A percentile compares a stretch with the other conserved stretches of the same genome.
These are phyloP conservation scores for Lepidocyrtinus sp. DNA, from an alignment of 2,888 invertebrate genomes.

Conservation along the genomic window DNA sequence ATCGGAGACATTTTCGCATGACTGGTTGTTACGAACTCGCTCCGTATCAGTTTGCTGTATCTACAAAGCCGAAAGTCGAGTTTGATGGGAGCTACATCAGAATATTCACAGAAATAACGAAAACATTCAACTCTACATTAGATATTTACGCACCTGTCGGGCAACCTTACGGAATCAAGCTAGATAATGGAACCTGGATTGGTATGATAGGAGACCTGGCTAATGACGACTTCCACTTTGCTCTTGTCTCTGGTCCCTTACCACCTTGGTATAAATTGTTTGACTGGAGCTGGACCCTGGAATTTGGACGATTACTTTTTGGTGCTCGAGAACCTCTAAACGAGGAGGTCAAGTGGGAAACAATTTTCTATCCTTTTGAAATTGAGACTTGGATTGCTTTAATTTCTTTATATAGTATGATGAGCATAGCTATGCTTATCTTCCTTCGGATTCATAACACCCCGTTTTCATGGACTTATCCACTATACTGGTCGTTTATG, in stretches of 20 bases:
- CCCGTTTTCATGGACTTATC: neutral
- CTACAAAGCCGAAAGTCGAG: neutral
- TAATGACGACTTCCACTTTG: constrained; percentile 32
- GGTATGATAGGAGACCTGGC: constrained; percentile 34
- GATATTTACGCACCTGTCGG: constrained; percentile 22
- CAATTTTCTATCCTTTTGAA: constrained; percentile 38
- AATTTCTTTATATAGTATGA: neutral
- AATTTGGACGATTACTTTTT: constrained; percentile 24
- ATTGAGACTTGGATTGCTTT: constrained; percentile 22
- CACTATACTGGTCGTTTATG: neutral
- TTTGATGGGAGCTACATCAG: constrained; percentile 37
- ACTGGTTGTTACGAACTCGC: constrained; percentile 30
- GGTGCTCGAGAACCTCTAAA: constrained; percentile 14
- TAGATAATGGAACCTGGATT: constrained; percentile 45
- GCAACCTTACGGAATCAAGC: constrained; percentile 23
- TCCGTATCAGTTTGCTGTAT: constrained; percentile 20
- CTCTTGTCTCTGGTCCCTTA: constrained; percentile 11
- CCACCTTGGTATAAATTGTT: constrained; percentile 34
- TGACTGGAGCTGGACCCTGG: constrained; percentile 31
- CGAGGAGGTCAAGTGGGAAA: constrained; percentile 43
- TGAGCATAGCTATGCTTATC: neutral
- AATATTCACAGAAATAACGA: constrained; percentile 4
- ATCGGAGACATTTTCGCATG: constrained; percentile 23
- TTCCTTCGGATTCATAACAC: neutral
- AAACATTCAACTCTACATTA: constrained; percentile 33